Percentiles rank a stretch among this genome's conserved stretches.
These are phyloP conservation scores for Brienomyrus brachyistius DNA, from an alignment of 2,113 vertebrate genomes.

Conservation along the genomic window DNA sequence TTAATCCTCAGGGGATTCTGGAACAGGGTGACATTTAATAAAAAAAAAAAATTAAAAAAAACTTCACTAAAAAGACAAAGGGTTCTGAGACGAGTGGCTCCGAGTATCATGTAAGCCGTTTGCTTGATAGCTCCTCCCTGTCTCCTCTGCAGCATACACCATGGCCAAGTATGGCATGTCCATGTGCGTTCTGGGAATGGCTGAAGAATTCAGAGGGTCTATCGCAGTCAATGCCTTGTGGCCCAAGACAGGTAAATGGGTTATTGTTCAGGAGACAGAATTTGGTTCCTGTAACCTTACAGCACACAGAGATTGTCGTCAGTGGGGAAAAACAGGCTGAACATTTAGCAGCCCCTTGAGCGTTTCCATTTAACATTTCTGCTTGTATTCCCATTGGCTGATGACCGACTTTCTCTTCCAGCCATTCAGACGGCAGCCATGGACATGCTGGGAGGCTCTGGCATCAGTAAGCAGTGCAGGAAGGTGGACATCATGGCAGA, in stretches of 20 bases:
- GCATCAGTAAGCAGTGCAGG: constrained; percentile 78
- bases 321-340: neutral
- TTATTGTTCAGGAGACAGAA: neutral
- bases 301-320: neutral
- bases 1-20: neutral
- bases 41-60: neutral
- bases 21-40: neutral
- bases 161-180: constrained; percentile 99
- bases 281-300: neutral
- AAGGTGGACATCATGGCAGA: constrained; percentile 88
- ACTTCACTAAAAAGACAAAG: neutral
- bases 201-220: constrained; percentile 91
- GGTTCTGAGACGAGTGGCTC: neutral
- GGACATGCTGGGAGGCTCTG: constrained; percentile 85
- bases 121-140: neutral
- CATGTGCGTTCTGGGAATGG: constrained; percentile 97
- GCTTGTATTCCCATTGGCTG: neutral
- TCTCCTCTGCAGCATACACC: constrained; percentile 72
- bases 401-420: constrained; percentile 33
- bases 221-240: constrained; percentile 93
- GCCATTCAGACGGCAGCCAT: constrained; percentile 89
- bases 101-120: neutral
- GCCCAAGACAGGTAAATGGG: constrained; percentile 79
- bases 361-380: neutral
- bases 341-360: neutral